Evolutionary conservation across 2,113 vertebrate species (phyloP).

Genomic region (Hippocampus abdominalis): DNA sequence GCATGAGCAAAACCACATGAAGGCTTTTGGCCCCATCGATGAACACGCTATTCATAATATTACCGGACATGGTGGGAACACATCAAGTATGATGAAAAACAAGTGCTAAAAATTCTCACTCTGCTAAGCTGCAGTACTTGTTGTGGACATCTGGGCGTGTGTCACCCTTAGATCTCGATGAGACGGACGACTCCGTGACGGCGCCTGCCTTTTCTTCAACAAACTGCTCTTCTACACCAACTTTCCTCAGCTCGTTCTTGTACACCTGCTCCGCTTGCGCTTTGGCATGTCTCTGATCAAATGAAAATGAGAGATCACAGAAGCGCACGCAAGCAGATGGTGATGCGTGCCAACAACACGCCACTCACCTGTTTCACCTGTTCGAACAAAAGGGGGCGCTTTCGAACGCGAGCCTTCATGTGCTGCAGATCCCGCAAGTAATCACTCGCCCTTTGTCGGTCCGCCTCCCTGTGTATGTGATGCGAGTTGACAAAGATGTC

Average conservation of each 20-base stretch:
- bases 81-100: slow-evolving; percentile 35
- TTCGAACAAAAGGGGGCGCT: slow-evolving; percentile 87
- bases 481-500: slow-evolving; percentile 16
- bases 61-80: slow-evolving; percentile 46
- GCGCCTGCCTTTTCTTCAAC: slow-evolving; percentile 75
- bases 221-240: slow-evolving; percentile 83
- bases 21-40: slow-evolving; percentile 51
- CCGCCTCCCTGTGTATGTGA: slow-evolving; percentile 71
- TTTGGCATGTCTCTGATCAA: slow-evolving; percentile 73
- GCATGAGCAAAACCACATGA: slow-evolving; percentile 55
- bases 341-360: background rate
- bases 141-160: slow-evolving; percentile 31
- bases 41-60: slow-evolving; percentile 55
- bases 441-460: slow-evolving; percentile 80
- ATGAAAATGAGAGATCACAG: slow-evolving; percentile 7
- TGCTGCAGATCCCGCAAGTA: slow-evolving; percentile 85
- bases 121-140: slow-evolving; percentile 48
- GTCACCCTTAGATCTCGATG: slow-evolving; percentile 29
- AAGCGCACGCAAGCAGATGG: background rate
- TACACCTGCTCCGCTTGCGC: slow-evolving; percentile 79
- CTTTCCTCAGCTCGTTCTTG: slow-evolving; percentile 75
- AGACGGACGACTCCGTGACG: slow-evolving; percentile 12
- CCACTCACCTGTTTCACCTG: slow-evolving; percentile 77
- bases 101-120: slow-evolving; percentile 24
- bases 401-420: slow-evolving; percentile 82